Evolutionary conservation across 2,888 invertebrate species (phyloP), one percentile per base, ranked within the genome.

Genomic region (Artemia sinica): DNA sequence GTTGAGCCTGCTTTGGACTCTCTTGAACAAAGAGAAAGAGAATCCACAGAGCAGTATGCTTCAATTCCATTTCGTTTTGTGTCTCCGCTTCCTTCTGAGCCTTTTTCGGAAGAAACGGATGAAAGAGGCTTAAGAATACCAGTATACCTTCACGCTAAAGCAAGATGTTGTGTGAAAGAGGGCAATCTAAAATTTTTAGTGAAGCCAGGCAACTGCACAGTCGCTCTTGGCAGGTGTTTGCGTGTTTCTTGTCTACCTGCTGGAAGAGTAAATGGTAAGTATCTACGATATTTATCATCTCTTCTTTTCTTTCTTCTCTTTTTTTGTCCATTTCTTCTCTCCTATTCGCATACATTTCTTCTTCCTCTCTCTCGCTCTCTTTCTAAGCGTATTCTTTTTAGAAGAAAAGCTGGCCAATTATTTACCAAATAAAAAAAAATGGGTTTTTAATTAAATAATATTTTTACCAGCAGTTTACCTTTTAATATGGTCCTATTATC

Each of bases 11-110:
- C 8, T 58, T 28, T 18, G 14, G 63, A 8, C 11, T 58, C 12
- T n/a, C 28, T 58, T n/a, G 63, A 58, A 28, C 63, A 58, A 10
- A n/a, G 28, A 28, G 63, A 58, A 10, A 18, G 63, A 18, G 63
- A 58, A 58, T 18, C 63, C 63, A 18, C 63, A 58, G 63, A 58
- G 63, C 63, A 58, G 28, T 58, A 58, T 28, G 63, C 63, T 28
- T 58, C 63, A n/a, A n/a, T 58, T 9, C 11, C 63, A 11, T 58
- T 58, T 10, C 63, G 63, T 9, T 8, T 58, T 28, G n/a, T 58
- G 8, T 58, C 63, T 18, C 63, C 12, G 10, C 63, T 28, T 18
- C n/a, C 63, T 28, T 58, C 63, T 18, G 14, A 58, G 28, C 63
- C 63, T 28, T 58, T 58, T 28, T 58, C 63, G 1, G 63, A 58